Base-by-base conservation (phyloP, 2,888 invertebrate genomes). In the Petrolisthes manimaculis region DNA sequence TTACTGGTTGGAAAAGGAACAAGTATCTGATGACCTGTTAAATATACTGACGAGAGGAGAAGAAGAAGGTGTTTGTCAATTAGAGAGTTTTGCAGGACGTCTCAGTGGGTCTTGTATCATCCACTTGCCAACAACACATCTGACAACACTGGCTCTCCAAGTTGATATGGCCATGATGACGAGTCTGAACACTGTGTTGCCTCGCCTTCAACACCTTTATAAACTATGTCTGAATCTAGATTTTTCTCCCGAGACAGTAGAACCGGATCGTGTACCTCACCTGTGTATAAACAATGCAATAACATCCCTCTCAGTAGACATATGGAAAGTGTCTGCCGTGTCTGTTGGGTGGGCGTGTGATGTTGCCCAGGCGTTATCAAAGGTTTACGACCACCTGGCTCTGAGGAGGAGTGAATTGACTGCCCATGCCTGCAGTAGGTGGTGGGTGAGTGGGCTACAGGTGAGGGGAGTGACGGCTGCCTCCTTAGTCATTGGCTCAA, bases 41-140 rank as follows among this genome's bases (percentile, higher is more conserved):
- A 37, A 82, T 9, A 82, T 77, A 12, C 18, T 89, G 8, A 37
- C 55, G 8, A 71, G 21, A 18, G 71, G 71, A 71, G 67, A 9
- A 61, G 21, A 21, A 5, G 51, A n/a, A 4, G 51, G 67, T n/a
- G 55, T 54, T 4, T 86, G 83, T 21, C 69, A 54, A n/a, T 8
- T 89, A 24, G 89, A 89, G 56, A 56, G 78, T 55, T 89, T 89
- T 67, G 89, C 89, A 3, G 89, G 89, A n/a, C 85, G 86, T 18
- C 53, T 89, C 18, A 89, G 85, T 21, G 53, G 55, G 8, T 37
- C 67, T 18, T 75, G 85, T 21, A 67, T 89, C 6, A 74, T 14
- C 3, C 61, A 56, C 6, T 85, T 89, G 5, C 89, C 89, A 37
- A 74, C 9, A 4, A 78, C 89, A 0, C 37, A 37, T 37, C 56